These are phyloP conservation scores for Lepus timidus DNA, from an alignment of 2,113 vertebrate species.

Conservation along the genomic window DNA sequence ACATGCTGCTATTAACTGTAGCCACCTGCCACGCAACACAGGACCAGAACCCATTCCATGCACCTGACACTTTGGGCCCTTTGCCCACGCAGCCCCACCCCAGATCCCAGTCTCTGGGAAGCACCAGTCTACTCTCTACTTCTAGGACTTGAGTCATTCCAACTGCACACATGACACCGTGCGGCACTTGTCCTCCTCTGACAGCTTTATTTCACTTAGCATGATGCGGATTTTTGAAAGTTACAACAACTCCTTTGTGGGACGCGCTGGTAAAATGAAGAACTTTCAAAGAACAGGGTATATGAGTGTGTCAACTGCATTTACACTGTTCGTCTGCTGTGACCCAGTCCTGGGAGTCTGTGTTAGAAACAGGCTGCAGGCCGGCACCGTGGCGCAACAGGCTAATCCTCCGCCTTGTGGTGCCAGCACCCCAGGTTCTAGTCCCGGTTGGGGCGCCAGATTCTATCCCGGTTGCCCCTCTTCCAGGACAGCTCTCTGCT, in stretches of 20 bases:
- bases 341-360: background rate
- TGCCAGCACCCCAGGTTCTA: too few relatives aligned
- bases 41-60: background rate
- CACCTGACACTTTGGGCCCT: background rate
- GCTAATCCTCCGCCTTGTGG: too few relatives aligned
- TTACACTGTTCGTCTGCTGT: conserved; percentile 23
- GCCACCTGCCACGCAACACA: background rate
- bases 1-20: background rate
- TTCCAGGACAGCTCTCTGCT: too few relatives aligned
- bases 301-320: background rate
- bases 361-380: background rate
- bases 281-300: conserved; percentile 16
- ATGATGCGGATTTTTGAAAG: background rate
- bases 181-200: background rate
- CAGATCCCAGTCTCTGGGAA: background rate
- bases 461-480: too few relatives aligned
- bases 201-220: background rate
- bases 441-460: too few relatives aligned
- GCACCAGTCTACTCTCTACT: background rate
- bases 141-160: background rate
- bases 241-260: conserved; percentile 24
- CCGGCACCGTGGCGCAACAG: too few relatives aligned
- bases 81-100: background rate
- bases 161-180: background rate
- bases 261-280: conserved; percentile 23